These are phyloP conservation scores for Strigamia crassipes DNA, from an alignment of 2,888 invertebrate genomes.

Conservation along the genomic window DNA sequence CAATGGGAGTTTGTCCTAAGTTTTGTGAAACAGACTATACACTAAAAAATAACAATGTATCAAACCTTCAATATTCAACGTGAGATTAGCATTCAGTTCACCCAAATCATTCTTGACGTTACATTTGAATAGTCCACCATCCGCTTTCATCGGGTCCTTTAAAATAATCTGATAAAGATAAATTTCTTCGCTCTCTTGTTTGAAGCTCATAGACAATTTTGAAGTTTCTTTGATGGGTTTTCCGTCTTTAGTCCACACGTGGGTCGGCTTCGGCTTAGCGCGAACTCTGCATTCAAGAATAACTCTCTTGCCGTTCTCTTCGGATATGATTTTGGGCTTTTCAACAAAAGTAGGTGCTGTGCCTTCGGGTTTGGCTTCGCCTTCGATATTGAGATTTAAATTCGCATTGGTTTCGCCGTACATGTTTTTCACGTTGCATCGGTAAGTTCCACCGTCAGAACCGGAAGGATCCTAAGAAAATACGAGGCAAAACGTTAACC, in stretches of 20 bases:
- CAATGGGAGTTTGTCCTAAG: too few relatives aligned
- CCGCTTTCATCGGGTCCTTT: slow-evolving; percentile 87
- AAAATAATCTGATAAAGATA: slow-evolving; percentile 86
- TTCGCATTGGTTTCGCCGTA: slow-evolving; percentile 62
- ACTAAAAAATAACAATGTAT: too few relatives aligned
- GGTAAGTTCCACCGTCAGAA: slow-evolving; percentile 53
- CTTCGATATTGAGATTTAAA: slow-evolving; percentile 62
- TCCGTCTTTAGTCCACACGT: slow-evolving; percentile 93
- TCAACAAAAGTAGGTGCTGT: slow-evolving; percentile 95
- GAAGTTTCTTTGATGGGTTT: slow-evolving; percentile 79
- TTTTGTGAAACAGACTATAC: too few relatives aligned
- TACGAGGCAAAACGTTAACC: too few relatives aligned
- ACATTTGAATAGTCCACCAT: slow-evolving; percentile 97
- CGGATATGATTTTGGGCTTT: slow-evolving; percentile 98
- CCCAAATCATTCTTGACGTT: slow-evolving; percentile 95
- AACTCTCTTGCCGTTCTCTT: slow-evolving; percentile 94
- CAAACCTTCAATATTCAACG: slow-evolving; percentile 96
- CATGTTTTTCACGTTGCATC: slow-evolving; percentile 61
- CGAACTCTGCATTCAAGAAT: slow-evolving; percentile 91
- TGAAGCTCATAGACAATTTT: slow-evolving; percentile 79
- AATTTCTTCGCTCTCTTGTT: slow-evolving; percentile 76
- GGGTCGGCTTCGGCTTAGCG: slow-evolving; percentile 91
- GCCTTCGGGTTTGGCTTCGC: slow-evolving; percentile 82
- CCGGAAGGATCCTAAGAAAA: slow-evolving; percentile 49
- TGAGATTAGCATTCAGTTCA: slow-evolving; percentile 95